phyloP scores from a whole-genome alignment of 2,888 invertebrate genomes.

The Drosophila quinaria region DNA sequence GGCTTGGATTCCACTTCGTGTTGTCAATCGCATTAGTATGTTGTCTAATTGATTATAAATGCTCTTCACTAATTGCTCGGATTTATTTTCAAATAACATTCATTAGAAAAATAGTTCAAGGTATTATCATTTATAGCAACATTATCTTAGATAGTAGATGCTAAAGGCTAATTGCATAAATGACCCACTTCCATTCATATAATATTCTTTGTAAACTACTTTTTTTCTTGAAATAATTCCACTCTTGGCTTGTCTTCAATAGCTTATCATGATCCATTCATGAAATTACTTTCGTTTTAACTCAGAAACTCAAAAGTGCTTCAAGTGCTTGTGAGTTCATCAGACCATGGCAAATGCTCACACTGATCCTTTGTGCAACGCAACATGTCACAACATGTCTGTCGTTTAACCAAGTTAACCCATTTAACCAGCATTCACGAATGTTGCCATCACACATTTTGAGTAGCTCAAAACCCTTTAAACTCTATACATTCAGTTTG shows the following conservation, averaged over 20 bases:
- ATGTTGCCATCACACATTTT: conserved; percentile 35
- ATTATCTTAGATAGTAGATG: background rate
- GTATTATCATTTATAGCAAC: background rate
- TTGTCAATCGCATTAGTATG: conserved; percentile 13
- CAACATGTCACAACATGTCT: conserved; percentile 7
- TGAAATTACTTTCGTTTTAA: conserved; percentile 22
- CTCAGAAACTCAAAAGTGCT: conserved; percentile 12
- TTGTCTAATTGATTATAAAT: conserved; percentile 39
- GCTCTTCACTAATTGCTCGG: conserved; percentile 11
- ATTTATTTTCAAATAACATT: conserved; percentile 6
- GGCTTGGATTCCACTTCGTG: conserved; percentile 34
- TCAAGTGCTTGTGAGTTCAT: conserved; percentile 16
- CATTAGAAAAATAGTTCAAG: background rate
- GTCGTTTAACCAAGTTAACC: conserved; percentile 54
- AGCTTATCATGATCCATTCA: conserved; percentile 25
- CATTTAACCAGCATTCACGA: conserved; percentile 53
- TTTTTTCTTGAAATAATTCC: background rate
- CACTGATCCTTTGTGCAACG: conserved; percentile 32
- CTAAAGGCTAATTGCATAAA: background rate
- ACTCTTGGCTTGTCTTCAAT: conserved; percentile 16
- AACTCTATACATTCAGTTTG: conserved; percentile 34
- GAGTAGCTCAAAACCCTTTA: conserved; percentile 55
- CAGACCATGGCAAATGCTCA: conserved; percentile 20
- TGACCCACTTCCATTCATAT: conserved; percentile 12
- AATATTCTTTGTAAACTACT: background rate